Base-by-base conservation (phyloP, 2,797 vertebrate species). In the Rhinatrema bivittatum region DNA sequence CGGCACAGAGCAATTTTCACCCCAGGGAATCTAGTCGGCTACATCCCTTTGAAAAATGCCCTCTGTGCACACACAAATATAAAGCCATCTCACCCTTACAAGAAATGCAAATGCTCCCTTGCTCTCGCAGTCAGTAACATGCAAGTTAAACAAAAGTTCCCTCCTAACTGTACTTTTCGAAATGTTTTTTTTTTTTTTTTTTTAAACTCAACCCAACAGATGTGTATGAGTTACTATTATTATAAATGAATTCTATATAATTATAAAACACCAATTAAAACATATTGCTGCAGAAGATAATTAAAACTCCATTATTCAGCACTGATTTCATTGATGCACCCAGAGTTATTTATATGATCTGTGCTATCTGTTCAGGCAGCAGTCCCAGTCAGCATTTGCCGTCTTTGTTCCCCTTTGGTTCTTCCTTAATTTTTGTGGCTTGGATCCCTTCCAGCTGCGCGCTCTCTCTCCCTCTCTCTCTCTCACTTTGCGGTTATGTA, bases 401-500 rank as follows among this genome's bases (percentile, higher is more conserved):
- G 59, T 62, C 70, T 70, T 71, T 65, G 28, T 22, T 25, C 46
- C 45, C 62, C 53, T 65, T 16, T 55, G 65, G 48, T 70, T 43
- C 65, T 71, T 65, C 56, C 53, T 60, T 75, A 66, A 79, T 75
- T 78, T 72, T 76, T 91, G 88, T 87, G 91, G 87, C 68, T 91
- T 95, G 91, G 91, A 90, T 44, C 32, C 58, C 50, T 71, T 90
- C 91, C 91, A 96, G 78, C 62, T 68, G 76, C 69, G 73, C 70
- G 78, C 77, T 84, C 70, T 78, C 77, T 84, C 76, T 85, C 73
- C n/a, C n/a, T 73, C 70, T 78, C 77, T 84, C 70, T 78, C 77
- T 84, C 76, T 85, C 73, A 76, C 74, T 79, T 74, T 86, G 87
- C 80, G 86, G 84, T 87, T 90, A 87, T 87, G 84, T 82, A 79